Percentiles rank a stretch among this genome's conserved stretches.
Conservation (phyloP, 1,140 invertebrate genomes). For the Ips typographus region DNA sequence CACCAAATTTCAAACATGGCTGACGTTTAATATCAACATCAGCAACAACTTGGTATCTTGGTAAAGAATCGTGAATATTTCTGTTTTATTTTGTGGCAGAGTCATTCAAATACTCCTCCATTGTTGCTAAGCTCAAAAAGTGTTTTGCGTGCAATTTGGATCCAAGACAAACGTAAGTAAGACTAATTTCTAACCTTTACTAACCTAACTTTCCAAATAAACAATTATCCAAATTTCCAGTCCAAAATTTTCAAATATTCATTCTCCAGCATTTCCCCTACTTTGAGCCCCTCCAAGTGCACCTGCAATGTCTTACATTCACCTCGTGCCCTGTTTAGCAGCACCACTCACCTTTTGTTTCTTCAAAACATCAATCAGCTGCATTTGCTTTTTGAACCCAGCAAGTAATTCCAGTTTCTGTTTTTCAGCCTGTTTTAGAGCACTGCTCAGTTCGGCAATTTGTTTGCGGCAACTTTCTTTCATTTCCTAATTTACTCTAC, state of each 20-base stretch:
- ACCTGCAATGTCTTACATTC: slow-evolving; percentile 45
- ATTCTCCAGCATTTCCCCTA: slow-evolving; percentile 44
- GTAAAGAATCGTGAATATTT: too few relatives aligned
- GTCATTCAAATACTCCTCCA: too few relatives aligned
- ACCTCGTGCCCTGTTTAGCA: too few relatives aligned
- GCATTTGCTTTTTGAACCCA: slow-evolving; percentile 57
- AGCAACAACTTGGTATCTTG: too few relatives aligned
- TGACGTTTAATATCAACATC: too few relatives aligned
- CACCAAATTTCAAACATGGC: too few relatives aligned
- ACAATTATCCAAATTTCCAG: slow-evolving; percentile 19
- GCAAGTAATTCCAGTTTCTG: slow-evolving; percentile 55
- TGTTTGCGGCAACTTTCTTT: slow-evolving; percentile 52
- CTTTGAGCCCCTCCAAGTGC: slow-evolving; percentile 52
- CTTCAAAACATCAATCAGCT: slow-evolving; percentile 57
- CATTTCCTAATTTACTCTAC: slow-evolving; percentile 49
- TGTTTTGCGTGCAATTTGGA: too few relatives aligned
- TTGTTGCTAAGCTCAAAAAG: too few relatives aligned
- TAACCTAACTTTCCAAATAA: background rate
- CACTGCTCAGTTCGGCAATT: slow-evolving; percentile 50
- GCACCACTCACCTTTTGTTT: slow-evolving; percentile 54
- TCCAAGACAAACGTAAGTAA: too few relatives aligned
- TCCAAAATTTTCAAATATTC: slow-evolving; percentile 46
- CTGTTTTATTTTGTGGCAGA: too few relatives aligned
- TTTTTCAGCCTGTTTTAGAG: slow-evolving; percentile 54
- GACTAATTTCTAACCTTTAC: background rate